Evolutionary conservation across 1,140 invertebrate species (phyloP), one percentile per base, ranked within the genome.

Genomic region (Eurosta solidaginis): DNA sequence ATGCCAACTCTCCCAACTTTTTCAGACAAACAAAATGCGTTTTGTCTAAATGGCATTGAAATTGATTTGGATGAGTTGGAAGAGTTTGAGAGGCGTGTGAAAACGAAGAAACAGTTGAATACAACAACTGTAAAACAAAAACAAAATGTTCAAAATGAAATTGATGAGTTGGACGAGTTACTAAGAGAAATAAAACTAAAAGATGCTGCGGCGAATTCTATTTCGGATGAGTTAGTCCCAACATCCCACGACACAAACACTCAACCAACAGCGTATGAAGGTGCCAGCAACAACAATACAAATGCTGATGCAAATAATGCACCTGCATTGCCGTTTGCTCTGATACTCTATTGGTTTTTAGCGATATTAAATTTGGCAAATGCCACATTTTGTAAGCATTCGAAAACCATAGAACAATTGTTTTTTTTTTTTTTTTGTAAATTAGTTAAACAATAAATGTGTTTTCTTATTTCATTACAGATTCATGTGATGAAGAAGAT

Each of bases 1-100:
- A 49, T 6, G 5, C 29, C 47, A 76, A 76, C 50, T 77, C 59
- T 29, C 20, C 52, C 76, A 59, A 77, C 36, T 22, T 68, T 87
- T 87, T 83, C 85, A 87, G 85, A 87, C 83, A 82, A 84, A 79
- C 84, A 83, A 83, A 87, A 80, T 81, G 83, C 82, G 29, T 88
- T 88, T 84, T 86, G 81, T 83, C 81, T 86, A 74, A 88, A 88
- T 81, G 87, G 87, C 76, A 84, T 88, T 84, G 87, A 88, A 81
- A 86, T 88, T 80, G 87, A 88, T 85, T 88, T 88, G 83, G 84
- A 83, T 79, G 87, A 88, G 78, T 85, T 88, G 79, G 85, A 84
- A 78, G 80, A 76, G 73, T 80, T 87, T 80, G 86, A 88, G 80
- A 81, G 85, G 77, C 82, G 84, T 59, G 75, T 88, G 12, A 83